phyloP scores from a whole-genome alignment of 1,140 invertebrate species.

The Halesus radiatus region DNA sequence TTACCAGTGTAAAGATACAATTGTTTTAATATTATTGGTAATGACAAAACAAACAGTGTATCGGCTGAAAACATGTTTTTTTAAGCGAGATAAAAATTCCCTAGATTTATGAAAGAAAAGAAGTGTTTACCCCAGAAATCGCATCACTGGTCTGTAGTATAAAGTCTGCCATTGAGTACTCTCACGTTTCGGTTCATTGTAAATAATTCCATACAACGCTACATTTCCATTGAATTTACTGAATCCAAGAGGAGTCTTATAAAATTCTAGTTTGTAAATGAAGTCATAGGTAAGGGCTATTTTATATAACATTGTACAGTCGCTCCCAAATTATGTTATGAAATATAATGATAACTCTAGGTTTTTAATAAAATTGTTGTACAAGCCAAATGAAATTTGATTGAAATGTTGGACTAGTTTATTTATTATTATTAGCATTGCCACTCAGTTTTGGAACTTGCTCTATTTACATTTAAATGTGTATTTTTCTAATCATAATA shows the following conservation, averaged over 20 bases:
- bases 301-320: conserved; percentile 36
- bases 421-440: conserved; percentile 34
- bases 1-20: too few species aligned
- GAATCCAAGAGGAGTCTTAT: conserved; percentile 3
- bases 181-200: conserved; percentile 15
- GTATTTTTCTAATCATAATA: conserved; percentile 39
- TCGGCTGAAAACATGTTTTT: too few species aligned
- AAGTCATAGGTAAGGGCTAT: conserved; percentile 39
- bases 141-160: conserved; percentile 9
- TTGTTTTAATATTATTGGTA: too few species aligned
- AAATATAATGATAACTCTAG: conserved; percentile 18
- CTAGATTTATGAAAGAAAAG: too few species aligned
- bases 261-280: conserved; percentile 34
- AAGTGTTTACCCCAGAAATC: too few species aligned
- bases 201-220: conserved; percentile 22
- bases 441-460: conserved; percentile 15
- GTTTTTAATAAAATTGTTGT: conserved; percentile 21
- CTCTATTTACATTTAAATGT: conserved; percentile 29
- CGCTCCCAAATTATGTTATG: conserved; percentile 34
- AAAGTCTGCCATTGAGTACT: conserved; percentile 17
- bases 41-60: too few species aligned
- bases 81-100: too few species aligned
- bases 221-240: conserved; percentile 37
- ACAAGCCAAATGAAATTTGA: conserved; percentile 42
- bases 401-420: conserved; percentile 31